Percentiles rank a stretch among this genome's conserved stretches.
These are phyloP conservation scores for Dryobates pubescens DNA, from an alignment of 2,797 vertebrate genomes.

Conservation along the genomic window DNA sequence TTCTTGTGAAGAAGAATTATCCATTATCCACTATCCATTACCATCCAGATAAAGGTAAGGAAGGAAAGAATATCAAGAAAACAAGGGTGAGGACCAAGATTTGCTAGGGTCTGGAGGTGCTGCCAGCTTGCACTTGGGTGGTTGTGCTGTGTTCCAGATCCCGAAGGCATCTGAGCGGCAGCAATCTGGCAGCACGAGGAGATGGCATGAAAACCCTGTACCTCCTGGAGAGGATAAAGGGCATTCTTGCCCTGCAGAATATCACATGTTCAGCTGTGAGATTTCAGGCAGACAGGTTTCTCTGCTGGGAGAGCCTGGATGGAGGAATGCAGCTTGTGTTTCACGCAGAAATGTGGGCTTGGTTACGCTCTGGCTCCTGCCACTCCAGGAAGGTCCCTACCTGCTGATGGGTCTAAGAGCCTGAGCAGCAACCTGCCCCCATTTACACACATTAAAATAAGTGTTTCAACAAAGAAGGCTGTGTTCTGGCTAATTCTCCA, in stretches of 20 bases:
- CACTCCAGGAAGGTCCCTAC: background rate
- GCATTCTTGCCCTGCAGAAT: background rate
- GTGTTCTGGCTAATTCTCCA: conserved; percentile 42
- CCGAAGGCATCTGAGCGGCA: background rate
- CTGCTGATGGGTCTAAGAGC: background rate
- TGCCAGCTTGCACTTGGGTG: background rate
- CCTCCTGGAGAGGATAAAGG: background rate
- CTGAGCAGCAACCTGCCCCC: background rate
- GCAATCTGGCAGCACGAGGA: background rate
- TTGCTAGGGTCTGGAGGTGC: background rate
- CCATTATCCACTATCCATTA: rapidly evolving
- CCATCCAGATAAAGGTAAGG: background rate
- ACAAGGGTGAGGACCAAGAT: background rate
- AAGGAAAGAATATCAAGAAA: background rate
- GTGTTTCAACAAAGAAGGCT: background rate
- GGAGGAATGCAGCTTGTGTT: background rate
- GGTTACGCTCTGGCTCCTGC: background rate
- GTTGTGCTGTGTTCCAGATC: background rate
- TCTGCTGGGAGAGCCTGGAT: background rate
- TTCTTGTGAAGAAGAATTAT: background rate
- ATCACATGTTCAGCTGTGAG: rapidly evolving
- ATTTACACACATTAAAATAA: background rate
- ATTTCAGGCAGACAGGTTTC: background rate
- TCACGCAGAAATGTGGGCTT: background rate
- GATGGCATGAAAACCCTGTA: background rate